Evolutionary conservation across 2,888 invertebrate species (phyloP).

Genomic region (Microchrysa polita): DNA sequence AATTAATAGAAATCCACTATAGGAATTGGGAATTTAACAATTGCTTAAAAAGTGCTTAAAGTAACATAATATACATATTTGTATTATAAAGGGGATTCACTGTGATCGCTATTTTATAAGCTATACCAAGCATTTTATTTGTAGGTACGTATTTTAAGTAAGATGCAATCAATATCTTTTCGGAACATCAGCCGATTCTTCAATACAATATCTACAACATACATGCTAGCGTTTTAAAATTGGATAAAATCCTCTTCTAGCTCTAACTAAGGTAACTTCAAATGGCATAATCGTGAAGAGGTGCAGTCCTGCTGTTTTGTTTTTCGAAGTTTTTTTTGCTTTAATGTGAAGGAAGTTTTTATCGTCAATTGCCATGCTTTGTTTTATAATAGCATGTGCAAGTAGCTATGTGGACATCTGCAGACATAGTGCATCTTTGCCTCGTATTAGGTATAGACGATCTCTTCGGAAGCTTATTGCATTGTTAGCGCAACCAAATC

Average conservation of each 20-base stretch:
- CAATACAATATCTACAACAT: background rate
- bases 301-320: background rate
- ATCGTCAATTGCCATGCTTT: background rate
- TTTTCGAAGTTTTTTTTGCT: background rate
- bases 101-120: no score
- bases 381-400: background rate
- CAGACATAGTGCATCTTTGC: background rate
- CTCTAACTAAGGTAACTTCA: conserved; percentile 1
- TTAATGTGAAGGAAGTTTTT: background rate
- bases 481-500: background rate
- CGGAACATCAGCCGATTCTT: conserved; percentile 14
- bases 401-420: background rate
- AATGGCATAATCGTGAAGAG: conserved; percentile 29
- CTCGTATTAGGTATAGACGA: background rate
- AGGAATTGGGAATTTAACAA: no score
- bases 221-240: conserved; percentile 1
- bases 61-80: no score
- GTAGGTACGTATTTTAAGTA: no score
- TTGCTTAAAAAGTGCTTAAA: no score
- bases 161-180: conserved; percentile 37
- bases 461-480: no score
- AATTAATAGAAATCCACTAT: no score
- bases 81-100: no score
- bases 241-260: background rate
- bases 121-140: background rate